Base-by-base conservation (phyloP, 2,888 invertebrate species). In the Zaprionus lineosus region DNA sequence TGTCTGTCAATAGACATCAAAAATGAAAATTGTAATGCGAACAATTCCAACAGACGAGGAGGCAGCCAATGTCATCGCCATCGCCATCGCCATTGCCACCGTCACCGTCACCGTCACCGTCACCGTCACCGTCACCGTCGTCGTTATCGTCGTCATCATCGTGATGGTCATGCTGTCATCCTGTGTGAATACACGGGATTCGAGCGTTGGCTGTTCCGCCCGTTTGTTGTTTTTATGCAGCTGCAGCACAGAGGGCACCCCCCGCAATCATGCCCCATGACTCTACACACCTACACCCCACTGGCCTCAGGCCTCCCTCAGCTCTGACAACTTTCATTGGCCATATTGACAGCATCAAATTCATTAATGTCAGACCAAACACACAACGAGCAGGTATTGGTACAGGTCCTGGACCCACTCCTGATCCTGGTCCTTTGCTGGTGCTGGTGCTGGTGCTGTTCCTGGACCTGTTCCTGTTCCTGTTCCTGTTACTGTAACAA, bases 1-100 rank as follows among this genome's bases (percentile, higher is more conserved):
- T 56, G 55, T 66, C 50, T 74, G 81, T 84, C 81, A 78, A 86
- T 82, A 82, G 69, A 74, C 77, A 73, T 77, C 79, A 85, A 74
- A 82, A 79, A 77, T 82, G 70, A 76, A 85, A 79, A 84, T 84
- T 81, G 81, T 83, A 78, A 84, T 82, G 63, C 68, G 74, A 69
- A 81, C 68, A 70, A n/a, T 76, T 79, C 72, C 60, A 74, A 57
- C 55, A 70, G 57, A 64, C 52, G 53, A 14, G 21, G 15, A n/a
- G 33, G 40, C 8, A 9, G 53, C 61, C 67, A 68, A 57, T 60
- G 68, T 68, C 67, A 71, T 56, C 71, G 81, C n/a, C n/a, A n/a
- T n/a, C n/a, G n/a, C n/a, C n/a, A n/a, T n/a, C n/a, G n/a, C n/a
- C n/a, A n/a, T n/a, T n/a, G n/a, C n/a, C n/a, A n/a, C n/a, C n/a